These are phyloP conservation scores for Patella ulyssiponensis DNA, from an alignment of 2,888 invertebrate species.

Conservation along the genomic window DNA sequence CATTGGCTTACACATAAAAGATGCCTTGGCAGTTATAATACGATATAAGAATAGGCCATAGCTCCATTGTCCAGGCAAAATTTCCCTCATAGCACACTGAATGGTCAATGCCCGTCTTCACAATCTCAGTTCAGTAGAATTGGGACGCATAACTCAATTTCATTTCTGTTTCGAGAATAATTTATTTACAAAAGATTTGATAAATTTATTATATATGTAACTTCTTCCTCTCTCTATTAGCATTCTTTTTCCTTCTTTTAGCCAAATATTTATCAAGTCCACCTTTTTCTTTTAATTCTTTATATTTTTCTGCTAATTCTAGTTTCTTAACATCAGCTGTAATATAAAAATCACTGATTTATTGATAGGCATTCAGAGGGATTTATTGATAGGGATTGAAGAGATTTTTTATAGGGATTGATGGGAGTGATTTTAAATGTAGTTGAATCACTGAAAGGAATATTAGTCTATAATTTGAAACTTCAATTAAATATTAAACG, in stretches of 20 bases:
- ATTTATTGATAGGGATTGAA: too few species aligned
- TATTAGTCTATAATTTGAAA: too few species aligned
- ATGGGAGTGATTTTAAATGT: too few species aligned
- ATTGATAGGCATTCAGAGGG: conserved; percentile 32
- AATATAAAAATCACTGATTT: conserved; percentile 61
- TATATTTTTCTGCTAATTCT: conserved; percentile 84
- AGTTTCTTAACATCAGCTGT: conserved; percentile 85
- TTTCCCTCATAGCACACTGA: too few species aligned
- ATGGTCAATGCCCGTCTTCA: too few species aligned
- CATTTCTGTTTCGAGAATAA: not conserved
- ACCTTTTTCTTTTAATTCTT: conserved; percentile 84
- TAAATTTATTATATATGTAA: conserved; percentile 41
- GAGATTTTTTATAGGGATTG: too few species aligned
- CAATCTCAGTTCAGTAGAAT: not conserved
- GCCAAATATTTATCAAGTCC: conserved; percentile 86
- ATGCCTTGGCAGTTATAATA: too few species aligned
- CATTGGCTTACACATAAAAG: too few species aligned
- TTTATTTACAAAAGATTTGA: not conserved
- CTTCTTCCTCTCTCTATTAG: conserved; percentile 71
- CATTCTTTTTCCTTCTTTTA: conserved; percentile 84
- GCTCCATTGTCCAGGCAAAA: too few species aligned
- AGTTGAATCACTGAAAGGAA: too few species aligned
- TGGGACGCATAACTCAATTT: not conserved
- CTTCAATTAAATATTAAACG: too few species aligned
- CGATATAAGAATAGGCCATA: too few species aligned